Conservation (phyloP, 2,113 vertebrate species). For the Nothobranchius furzeri region DNA sequence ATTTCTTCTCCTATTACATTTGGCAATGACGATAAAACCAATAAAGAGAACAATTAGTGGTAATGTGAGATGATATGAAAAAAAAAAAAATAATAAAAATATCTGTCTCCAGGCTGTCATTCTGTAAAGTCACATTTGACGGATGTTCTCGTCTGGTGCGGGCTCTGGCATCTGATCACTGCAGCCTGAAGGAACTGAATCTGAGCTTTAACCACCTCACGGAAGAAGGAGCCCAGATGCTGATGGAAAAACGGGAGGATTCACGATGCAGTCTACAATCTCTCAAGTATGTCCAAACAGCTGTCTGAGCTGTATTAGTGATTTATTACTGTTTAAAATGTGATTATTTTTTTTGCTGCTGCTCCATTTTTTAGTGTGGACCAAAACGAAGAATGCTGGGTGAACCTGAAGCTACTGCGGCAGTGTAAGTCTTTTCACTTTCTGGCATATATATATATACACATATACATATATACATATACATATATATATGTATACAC, state of each 20-base stretch:
- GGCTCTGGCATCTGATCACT: conserved; percentile 19
- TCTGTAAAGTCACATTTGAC: conserved; percentile 43
- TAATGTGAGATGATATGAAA: too few relatives aligned
- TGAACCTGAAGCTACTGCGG: conserved; percentile 35
- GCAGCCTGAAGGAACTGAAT: conserved; percentile 32
- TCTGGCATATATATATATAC: too few relatives aligned
- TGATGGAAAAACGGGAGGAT: conserved; percentile 16
- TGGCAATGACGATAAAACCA: too few relatives aligned
- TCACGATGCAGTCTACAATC: conserved; percentile 26
- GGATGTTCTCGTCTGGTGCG: conserved; percentile 25
- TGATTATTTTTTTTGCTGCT: not conserved
- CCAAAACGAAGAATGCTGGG: conserved; percentile 27
- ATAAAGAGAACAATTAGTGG: too few relatives aligned
- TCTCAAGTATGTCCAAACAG: conserved; percentile 28
- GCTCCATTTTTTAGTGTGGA: conserved; percentile 27
- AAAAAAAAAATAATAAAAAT: too few relatives aligned
- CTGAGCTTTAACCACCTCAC: conserved; percentile 48
- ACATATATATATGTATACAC: too few relatives aligned
- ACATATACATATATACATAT: too few relatives aligned
- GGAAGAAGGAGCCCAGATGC: conserved; percentile 19
- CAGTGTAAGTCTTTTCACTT: conserved; percentile 20
- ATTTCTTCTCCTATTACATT: too few relatives aligned
- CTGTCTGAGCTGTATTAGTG: not conserved
- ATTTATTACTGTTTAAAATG: too few relatives aligned
- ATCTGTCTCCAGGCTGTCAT: conserved; percentile 28